Percentiles rank a stretch among this genome's conserved stretches.
These are phyloP conservation scores for Desoria tigrina DNA, from an alignment of 2,888 invertebrate genomes.

Conservation along the genomic window DNA sequence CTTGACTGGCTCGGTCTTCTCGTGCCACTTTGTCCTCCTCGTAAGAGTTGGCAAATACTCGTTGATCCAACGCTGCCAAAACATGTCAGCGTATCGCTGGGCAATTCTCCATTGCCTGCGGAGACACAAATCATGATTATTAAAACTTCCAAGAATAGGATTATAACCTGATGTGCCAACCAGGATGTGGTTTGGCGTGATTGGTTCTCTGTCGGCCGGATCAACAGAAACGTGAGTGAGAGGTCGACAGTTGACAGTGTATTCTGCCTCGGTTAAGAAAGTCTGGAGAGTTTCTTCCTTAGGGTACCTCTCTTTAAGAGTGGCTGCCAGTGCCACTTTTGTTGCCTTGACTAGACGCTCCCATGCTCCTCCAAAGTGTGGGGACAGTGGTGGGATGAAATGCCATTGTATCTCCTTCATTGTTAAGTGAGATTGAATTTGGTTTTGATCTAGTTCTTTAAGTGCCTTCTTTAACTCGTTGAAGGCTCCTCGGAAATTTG, in stretches of 20 bases:
- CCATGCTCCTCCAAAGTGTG: constrained; percentile 49
- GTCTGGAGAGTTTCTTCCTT: constrained; percentile 36
- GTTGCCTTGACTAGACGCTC: constrained; percentile 44
- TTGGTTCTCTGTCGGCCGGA: constrained; percentile 24
- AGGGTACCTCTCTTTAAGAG: constrained; percentile 24
- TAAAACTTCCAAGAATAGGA: constrained; percentile 21
- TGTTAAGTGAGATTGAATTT: not conserved
- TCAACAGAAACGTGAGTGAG: constrained; percentile 29
- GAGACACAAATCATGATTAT: constrained; percentile 2
- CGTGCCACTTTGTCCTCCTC: constrained; percentile 38
- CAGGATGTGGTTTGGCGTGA: constrained; percentile 40
- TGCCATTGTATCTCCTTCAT: not conserved
- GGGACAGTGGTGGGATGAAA: constrained; percentile 23
- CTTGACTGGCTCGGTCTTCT: constrained; percentile 7
- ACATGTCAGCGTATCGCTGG: constrained; percentile 38
- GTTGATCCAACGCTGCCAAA: constrained; percentile 45
- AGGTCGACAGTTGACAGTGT: constrained; percentile 32
- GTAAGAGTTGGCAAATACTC: constrained; percentile 45
- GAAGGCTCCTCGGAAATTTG: constrained; percentile 19
- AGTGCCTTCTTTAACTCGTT: constrained; percentile 7
- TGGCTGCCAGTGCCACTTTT: constrained; percentile 26
- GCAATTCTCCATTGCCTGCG: constrained; percentile 31
- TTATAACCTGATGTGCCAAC: constrained; percentile 12
- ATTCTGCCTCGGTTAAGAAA: constrained; percentile 27
- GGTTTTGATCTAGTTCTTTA: not conserved